phyloP scores from a whole-genome alignment of 2,888 invertebrate genomes.

The Caenorhabditis sulstoni region DNA sequence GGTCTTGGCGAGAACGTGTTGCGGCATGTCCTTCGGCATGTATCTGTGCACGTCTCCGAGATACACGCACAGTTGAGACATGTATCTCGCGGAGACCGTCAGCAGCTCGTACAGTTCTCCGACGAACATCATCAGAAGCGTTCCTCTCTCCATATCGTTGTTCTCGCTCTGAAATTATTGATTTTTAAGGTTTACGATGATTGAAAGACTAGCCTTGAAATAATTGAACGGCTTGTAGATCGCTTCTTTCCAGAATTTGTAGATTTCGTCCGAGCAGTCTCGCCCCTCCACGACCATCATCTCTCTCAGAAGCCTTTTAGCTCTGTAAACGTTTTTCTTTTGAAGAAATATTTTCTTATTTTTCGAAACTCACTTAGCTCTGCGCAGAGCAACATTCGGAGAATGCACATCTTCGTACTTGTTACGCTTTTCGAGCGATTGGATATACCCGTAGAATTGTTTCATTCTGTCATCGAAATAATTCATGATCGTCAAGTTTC shows the following conservation, averaged over 20 bases:
- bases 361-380: conserved; percentile 35
- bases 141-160: conserved; percentile 11
- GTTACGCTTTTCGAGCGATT: too few relatives aligned
- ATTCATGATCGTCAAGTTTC: too few relatives aligned
- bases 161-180: conserved; percentile 17
- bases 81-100: conserved; percentile 17
- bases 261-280: conserved; percentile 15
- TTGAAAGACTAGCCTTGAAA: too few relatives aligned
- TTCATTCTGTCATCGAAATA: background rate
- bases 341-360: background rate
- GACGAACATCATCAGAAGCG: conserved; percentile 44
- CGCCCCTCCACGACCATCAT: conserved; percentile 6
- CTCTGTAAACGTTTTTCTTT: conserved; percentile 8
- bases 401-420: conserved; percentile 31
- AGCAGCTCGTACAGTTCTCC: conserved; percentile 50
- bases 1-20: conserved; percentile 7
- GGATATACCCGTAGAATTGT: background rate
- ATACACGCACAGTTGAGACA: conserved; percentile 27
- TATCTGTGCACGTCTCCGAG: conserved; percentile 57
- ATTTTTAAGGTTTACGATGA: too few relatives aligned
- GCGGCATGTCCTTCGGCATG: conserved; percentile 32
- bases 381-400: conserved; percentile 33
- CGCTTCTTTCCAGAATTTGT: conserved; percentile 31
- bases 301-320: conserved; percentile 32
- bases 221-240: too few relatives aligned